These are phyloP conservation scores for Hedya salicella DNA, from an alignment of 2,888 invertebrate species.

Conservation along the genomic window DNA sequence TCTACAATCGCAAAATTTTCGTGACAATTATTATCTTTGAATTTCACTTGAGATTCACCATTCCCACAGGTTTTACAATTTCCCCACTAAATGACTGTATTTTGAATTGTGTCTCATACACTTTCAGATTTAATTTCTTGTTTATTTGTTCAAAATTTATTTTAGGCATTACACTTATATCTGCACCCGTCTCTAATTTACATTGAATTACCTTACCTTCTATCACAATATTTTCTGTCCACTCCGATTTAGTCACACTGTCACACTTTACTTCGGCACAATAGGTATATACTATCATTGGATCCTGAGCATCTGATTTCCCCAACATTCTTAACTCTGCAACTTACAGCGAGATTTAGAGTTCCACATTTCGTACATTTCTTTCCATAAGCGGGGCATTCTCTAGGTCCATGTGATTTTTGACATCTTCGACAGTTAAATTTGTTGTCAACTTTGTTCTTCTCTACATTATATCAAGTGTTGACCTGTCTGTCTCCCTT, in stretches of 20 bases:
- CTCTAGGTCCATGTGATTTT: neutral
- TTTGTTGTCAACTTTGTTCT: neutral
- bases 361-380: conserved; percentile 13
- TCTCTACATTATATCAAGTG: too few species aligned
- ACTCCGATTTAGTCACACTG: neutral
- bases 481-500: too few species aligned
- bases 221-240: neutral
- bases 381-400: conserved; percentile 23
- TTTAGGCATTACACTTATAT: conserved; percentile 14
- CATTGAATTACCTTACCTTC: neutral
- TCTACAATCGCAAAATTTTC: conserved; percentile 17
- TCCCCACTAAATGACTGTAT: conserved; percentile 7
- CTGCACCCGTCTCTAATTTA: conserved; percentile 13
- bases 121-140: neutral
- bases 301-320: neutral
- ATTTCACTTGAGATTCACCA: conserved; percentile 9
- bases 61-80: neutral
- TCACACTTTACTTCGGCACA: neutral
- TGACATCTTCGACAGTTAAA: conserved; percentile 14
- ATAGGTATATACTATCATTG: conserved; percentile 3
- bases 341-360: neutral
- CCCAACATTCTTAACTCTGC: neutral
- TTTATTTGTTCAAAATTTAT: neutral
- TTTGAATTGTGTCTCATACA: neutral
- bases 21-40: neutral